These are phyloP conservation scores for Accipiter virgatus DNA, from an alignment of 2,113 vertebrate species.

Conservation along the genomic window DNA sequence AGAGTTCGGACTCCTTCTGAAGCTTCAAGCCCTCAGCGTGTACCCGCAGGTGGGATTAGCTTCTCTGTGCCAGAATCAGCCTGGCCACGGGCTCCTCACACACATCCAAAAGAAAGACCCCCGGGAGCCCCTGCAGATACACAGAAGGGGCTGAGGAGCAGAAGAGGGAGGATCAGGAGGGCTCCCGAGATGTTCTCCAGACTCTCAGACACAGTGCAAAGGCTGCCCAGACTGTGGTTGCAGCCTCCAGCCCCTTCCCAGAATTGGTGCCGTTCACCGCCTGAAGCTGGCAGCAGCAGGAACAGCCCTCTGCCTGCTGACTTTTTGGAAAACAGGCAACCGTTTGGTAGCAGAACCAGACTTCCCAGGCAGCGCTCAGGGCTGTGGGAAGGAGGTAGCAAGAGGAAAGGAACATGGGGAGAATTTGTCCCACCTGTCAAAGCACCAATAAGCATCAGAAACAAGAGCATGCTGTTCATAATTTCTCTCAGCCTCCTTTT, in stretches of 20 bases:
- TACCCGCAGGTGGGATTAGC: not conserved
- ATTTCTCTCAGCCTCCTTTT: not conserved
- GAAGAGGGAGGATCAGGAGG: not conserved
- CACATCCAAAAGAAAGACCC: no score
- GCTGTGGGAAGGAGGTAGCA: not conserved
- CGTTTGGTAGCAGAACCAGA: no score
- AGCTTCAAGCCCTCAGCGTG: not conserved
- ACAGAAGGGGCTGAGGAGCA: no score
- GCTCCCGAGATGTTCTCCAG: not conserved
- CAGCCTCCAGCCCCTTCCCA: not conserved
- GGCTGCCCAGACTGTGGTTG: not conserved
- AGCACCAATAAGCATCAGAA: not conserved
- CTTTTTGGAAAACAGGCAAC: not conserved
- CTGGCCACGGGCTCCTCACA: rapidly evolving
- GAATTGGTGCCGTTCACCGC: rapidly evolving
- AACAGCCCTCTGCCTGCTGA: not conserved
- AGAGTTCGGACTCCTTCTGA: no score
- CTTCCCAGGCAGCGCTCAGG: not conserved
- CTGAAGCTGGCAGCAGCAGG: not conserved
- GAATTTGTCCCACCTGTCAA: not conserved
- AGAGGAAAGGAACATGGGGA: not conserved
- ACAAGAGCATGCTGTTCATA: no score
- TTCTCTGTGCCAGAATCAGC: not conserved
- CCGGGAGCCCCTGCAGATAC: not conserved
- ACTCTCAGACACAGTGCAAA: not conserved